These are phyloP conservation scores for Mamestra brassicae DNA, from an alignment of 2,888 invertebrate genomes.

Conservation along the genomic window DNA sequence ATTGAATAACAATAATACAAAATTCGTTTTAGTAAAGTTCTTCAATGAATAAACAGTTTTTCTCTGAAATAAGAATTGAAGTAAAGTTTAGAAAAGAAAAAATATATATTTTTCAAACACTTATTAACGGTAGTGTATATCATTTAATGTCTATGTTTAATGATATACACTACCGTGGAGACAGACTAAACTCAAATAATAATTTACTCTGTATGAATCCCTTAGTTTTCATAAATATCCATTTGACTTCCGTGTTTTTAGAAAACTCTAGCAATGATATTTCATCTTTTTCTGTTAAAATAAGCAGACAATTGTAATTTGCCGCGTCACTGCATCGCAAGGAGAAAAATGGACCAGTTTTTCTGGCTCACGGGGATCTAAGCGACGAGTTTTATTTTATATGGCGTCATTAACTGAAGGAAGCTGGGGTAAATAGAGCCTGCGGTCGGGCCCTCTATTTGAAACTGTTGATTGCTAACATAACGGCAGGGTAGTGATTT, in stretches of 20 bases:
- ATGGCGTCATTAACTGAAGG: slow-evolving; percentile 88
- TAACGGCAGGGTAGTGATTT: slow-evolving; percentile 67
- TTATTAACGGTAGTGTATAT: no score
- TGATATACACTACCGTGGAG: no score
- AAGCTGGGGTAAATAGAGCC: slow-evolving; percentile 83
- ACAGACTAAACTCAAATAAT: background rate
- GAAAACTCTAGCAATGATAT: slow-evolving; percentile 54
- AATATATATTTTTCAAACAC: no score
- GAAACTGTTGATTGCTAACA: slow-evolving; percentile 82
- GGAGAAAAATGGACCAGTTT: slow-evolving; percentile 78
- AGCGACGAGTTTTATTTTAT: slow-evolving; percentile 86
- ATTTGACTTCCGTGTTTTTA: slow-evolving; percentile 26
- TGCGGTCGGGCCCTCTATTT: slow-evolving; percentile 81
- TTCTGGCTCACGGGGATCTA: slow-evolving; percentile 78
- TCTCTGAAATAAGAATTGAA: no score
- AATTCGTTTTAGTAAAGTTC: background rate
- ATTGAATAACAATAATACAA: background rate
- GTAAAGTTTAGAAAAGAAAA: no score
- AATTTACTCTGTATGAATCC: background rate
- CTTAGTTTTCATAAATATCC: slow-evolving; percentile 18
- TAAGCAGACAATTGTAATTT: slow-evolving; percentile 82
- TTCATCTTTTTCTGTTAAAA: slow-evolving; percentile 61
- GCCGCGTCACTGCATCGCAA: slow-evolving; percentile 79
- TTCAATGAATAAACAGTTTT: background rate
- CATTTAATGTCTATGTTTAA: no score